Evolutionary conservation across 2,888 invertebrate genomes (phyloP).

Genomic region (Apomyelois bistriatella): DNA sequence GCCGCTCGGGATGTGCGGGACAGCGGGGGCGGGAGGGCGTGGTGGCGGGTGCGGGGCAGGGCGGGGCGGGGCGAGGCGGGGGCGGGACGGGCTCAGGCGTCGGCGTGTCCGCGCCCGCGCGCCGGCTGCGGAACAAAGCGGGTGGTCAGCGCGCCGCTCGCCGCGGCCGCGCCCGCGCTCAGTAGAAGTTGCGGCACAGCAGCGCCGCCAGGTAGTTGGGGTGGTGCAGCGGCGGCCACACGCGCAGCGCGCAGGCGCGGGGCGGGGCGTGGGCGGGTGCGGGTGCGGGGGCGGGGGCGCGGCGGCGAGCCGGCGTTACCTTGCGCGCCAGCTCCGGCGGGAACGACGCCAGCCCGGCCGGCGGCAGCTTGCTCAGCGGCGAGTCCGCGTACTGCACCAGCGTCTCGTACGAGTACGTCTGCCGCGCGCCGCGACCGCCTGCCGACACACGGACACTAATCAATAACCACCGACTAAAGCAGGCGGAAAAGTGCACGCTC

Average conservation of each 20-base stretch:
- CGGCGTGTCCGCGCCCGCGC: conserved; percentile 21
- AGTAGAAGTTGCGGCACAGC: conserved; percentile 73
- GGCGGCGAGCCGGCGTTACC: conserved; percentile 56
- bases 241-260: conserved; percentile 33
- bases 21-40: conserved; percentile 7
- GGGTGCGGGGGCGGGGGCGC: conserved; percentile 27
- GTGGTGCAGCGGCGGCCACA: conserved; percentile 52
- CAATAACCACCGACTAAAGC: too few relatives aligned
- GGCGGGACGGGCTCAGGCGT: conserved; percentile 22
- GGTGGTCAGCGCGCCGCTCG: conserved; percentile 23
- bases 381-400: conserved; percentile 78
- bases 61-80: conserved; percentile 20
- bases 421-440: conserved; percentile 56
- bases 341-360: conserved; percentile 67
- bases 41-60: conserved; percentile 19
- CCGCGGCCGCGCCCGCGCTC: conserved; percentile 24
- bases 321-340: conserved; percentile 77
- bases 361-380: conserved; percentile 77
- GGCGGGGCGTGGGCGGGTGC: conserved; percentile 26
- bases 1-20: not conserved
- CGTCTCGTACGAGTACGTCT: conserved; percentile 75
- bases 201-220: conserved; percentile 72
- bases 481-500: too few relatives aligned
- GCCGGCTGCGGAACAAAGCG: conserved; percentile 34
- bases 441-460: conserved; percentile 20